A percentile compares a stretch with the other conserved stretches of the same genome.
These are phyloP conservation scores for Glareola pratincola DNA, from an alignment of 2,113 vertebrate genomes.

Conservation along the genomic window DNA sequence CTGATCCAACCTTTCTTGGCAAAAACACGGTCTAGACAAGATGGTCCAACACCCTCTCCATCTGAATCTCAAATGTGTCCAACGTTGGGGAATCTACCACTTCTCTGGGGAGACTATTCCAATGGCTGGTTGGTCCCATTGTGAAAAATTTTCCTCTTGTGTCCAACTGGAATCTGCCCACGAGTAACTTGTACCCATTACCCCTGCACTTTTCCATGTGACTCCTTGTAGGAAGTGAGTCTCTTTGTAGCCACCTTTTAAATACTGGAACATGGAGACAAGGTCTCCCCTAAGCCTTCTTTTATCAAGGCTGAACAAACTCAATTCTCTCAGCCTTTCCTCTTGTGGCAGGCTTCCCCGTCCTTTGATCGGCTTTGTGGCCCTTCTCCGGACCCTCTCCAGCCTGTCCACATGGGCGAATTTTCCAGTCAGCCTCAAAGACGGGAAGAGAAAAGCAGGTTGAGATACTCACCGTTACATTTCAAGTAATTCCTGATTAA, in stretches of 20 bases:
- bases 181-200: background rate
- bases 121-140: background rate
- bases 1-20: background rate
- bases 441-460: background rate
- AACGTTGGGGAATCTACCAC: background rate
- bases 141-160: background rate
- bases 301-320: background rate
- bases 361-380: background rate
- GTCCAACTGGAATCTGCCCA: background rate
- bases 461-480: background rate
- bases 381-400: background rate
- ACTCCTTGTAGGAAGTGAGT: background rate
- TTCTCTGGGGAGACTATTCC: background rate
- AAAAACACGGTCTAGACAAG: background rate
- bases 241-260: background rate
- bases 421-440: background rate
- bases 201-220: background rate
- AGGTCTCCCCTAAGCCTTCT: background rate
- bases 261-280: background rate
- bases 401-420: background rate
- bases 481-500: background rate
- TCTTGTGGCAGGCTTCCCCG: background rate
- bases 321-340: background rate
- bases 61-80: background rate
- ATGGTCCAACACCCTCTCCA: background rate